Evolutionary conservation across 2,888 invertebrate genomes (phyloP), one percentile per base, ranked within the genome.

Genomic region (Cepaea hortensis): DNA sequence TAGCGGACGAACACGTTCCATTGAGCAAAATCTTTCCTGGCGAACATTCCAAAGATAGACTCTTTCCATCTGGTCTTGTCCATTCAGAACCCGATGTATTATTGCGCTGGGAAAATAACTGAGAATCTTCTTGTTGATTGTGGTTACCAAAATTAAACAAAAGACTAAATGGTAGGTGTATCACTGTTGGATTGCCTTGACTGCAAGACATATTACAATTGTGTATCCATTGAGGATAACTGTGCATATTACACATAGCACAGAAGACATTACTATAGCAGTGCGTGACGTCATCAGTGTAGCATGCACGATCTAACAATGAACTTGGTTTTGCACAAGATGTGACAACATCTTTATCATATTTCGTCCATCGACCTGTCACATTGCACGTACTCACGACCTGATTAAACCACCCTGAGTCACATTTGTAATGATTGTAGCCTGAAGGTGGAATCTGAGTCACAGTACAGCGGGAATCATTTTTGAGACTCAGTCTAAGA

Each of bases 201-300:
- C 50, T 15, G 15, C 20, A 5, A 46, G 4, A 7, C 35, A 15
- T 35, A 11, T 15, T 18, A 46, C 77, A 46, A 7, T 6, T 18
- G 48, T 50, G 3, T 18, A 18, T 3, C n/a, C 15, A 20, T 48
- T 18, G 5, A 50, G 77, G 50, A 77, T 77, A 77, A 13, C 13
- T 6, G 0, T 11, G 50, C 77, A 77, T 50, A 50, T 83, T 83
- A 50, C 83, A 83, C 4, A 83, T 73, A 72, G 83, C 83, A 23
- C 83, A 83, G 48, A 83, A 83, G 5, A 83, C 48, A n/a, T 83
- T 83, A 20, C 48, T 70, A 55, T 70, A 83, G 35, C 15, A 55
- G 6, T n/a, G 7, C 2, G 55, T 55, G 55, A 55, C 7, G 6
- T 9, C 4, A 23, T 55, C n/a, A 68, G 68, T 18, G 5, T 13